phyloP scores from a whole-genome alignment of 2,113 vertebrate species.

The Python bivittatus region DNA sequence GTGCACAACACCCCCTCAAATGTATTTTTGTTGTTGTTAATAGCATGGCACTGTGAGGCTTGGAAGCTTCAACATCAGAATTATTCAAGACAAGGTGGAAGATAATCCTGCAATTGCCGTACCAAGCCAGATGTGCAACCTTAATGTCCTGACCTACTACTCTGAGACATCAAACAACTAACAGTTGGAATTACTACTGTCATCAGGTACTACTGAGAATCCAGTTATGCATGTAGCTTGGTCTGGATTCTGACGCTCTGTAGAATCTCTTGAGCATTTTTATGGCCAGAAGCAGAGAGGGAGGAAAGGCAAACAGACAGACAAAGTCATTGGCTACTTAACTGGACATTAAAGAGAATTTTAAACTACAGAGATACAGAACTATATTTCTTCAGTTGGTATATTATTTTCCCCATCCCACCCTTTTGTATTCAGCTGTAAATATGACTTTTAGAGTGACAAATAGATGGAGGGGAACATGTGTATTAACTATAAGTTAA shows the following conservation, averaged over 20 bases:
- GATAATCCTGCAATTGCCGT: background rate
- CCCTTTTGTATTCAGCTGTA: background rate
- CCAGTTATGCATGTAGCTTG: background rate
- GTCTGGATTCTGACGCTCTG: background rate
- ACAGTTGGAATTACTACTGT: background rate
- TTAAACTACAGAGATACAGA: background rate
- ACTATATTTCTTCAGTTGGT: background rate
- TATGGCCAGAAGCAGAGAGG: background rate
- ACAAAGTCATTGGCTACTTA: background rate
- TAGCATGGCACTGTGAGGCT: background rate
- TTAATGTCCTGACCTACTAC: background rate
- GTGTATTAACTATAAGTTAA: background rate
- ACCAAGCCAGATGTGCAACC: background rate
- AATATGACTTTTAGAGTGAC: background rate
- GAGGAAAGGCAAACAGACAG: background rate
- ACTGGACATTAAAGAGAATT: background rate
- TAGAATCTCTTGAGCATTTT: background rate
- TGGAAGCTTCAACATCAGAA: background rate
- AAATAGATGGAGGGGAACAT: background rate
- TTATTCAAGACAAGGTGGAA: background rate
- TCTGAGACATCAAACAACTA: background rate
- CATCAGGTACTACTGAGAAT: background rate
- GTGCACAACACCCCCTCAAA: background rate
- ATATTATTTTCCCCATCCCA: background rate
- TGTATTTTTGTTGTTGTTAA: background rate